Evolutionary conservation across 1,140 invertebrate genomes (phyloP).

Genomic region (Andrena cerasifolii): DNA sequence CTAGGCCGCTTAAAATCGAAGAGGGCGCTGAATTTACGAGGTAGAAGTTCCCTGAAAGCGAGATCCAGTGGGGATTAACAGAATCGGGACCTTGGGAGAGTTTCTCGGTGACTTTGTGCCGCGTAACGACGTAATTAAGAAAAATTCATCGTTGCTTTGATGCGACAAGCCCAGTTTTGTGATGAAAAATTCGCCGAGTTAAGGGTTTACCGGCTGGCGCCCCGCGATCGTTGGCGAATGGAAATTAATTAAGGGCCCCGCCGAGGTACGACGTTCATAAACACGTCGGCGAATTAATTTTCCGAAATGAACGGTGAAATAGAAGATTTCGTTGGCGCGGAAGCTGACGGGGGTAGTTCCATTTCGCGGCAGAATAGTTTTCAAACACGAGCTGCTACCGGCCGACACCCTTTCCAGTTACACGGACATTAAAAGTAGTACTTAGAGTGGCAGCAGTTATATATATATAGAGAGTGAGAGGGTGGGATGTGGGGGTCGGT

Average conservation of each 20-base stretch:
- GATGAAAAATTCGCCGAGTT: not conserved
- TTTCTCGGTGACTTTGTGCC: no score
- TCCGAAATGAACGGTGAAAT: conserved; percentile 25
- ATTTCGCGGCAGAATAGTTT: conserved; percentile 46
- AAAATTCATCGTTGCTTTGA: no score
- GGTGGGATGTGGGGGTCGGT: not conserved
- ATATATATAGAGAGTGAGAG: conserved; percentile 4
- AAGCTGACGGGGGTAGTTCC: conserved; percentile 4
- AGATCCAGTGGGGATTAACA: no score
- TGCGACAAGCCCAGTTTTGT: no score
- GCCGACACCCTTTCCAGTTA: conserved; percentile 33
- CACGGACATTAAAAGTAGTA: conserved; percentile 52
- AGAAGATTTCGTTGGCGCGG: conserved; percentile 10
- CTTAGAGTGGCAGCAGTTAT: conserved; percentile 39
- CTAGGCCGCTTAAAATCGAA: not conserved
- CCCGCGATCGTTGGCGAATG: not conserved
- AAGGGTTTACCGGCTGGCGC: not conserved
- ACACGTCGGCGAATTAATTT: conserved; percentile 27
- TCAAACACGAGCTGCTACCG: conserved; percentile 19
- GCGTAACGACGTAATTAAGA: no score
- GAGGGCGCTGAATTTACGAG: no score
- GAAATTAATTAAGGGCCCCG: conserved; percentile 13
- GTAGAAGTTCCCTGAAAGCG: no score
- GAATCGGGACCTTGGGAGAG: no score
- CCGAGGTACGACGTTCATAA: not conserved